phyloP scores from a whole-genome alignment of 1,140 invertebrate species.

The Leguminivora glycinivorella region DNA sequence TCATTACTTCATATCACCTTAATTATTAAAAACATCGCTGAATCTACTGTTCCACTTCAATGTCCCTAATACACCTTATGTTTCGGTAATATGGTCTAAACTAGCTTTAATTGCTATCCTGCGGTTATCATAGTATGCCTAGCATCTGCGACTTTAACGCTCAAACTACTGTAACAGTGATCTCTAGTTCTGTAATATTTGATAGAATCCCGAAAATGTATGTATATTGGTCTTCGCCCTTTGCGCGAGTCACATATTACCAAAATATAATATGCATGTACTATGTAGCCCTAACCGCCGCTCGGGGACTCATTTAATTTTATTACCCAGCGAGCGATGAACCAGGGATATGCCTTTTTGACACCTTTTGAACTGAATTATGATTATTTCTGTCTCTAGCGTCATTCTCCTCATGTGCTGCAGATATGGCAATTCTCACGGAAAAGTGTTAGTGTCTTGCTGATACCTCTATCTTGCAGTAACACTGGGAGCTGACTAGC shows the following conservation, averaged over 20 bases:
- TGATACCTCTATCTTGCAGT: too few relatives aligned
- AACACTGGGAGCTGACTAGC: too few relatives aligned
- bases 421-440: too few relatives aligned
- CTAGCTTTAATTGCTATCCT: constrained; percentile 17
- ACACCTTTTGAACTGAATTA: not conserved
- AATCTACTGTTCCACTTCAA: not conserved
- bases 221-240: not conserved
- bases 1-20: not conserved
- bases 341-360: constrained; percentile 11
- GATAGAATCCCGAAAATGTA: not conserved
- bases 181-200: not conserved
- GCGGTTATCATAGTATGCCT: not conserved
- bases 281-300: not conserved
- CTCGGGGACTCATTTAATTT: constrained; percentile 18
- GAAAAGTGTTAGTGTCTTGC: too few relatives aligned
- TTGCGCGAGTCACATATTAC: not conserved
- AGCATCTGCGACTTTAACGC: not conserved
- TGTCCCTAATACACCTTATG: not conserved
- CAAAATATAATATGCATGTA: not conserved
- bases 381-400: not conserved
- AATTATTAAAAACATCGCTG: not conserved
- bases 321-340: constrained; percentile 20
- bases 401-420: not conserved
- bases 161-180: not conserved
- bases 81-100: constrained; percentile 13